These are phyloP conservation scores for Rhinoraja longicauda DNA, from an alignment of 2,797 vertebrate species.

Conservation along the genomic window DNA sequence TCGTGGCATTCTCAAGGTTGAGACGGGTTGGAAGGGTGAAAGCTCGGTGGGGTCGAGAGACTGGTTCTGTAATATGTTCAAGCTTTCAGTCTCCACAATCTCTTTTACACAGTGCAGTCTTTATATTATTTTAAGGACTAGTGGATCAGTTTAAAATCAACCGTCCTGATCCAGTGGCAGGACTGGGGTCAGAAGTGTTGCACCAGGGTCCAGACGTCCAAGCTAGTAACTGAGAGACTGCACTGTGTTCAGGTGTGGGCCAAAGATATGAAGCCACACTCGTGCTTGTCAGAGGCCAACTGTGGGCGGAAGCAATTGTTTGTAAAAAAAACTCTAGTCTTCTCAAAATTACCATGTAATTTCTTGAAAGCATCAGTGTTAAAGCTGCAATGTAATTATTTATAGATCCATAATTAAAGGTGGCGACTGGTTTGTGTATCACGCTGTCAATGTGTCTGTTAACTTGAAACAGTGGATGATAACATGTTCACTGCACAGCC, in stretches of 20 bases:
- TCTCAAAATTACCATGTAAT: constrained; percentile 37
- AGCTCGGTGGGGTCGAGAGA: background rate
- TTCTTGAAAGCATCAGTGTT: constrained; percentile 39
- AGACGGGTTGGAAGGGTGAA: background rate
- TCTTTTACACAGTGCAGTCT: background rate
- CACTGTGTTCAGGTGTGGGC: background rate
- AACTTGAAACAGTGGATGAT: background rate
- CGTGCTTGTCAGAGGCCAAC: background rate
- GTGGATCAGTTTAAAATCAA: background rate
- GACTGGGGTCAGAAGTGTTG: background rate
- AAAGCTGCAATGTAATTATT: constrained; percentile 39
- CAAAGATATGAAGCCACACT: background rate
- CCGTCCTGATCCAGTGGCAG: background rate
- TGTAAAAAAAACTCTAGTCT: constrained; percentile 33
- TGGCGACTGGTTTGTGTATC: constrained; percentile 33
- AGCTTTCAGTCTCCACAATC: background rate
- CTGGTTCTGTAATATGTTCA: background rate
- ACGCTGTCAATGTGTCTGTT: constrained; percentile 6
- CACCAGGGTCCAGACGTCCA: background rate
- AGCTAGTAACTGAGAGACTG: background rate
- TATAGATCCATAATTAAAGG: constrained; percentile 38
- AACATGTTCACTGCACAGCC: background rate
- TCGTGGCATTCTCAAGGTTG: background rate
- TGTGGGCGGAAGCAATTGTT: background rate
- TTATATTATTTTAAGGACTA: background rate